Evolutionary conservation across 37 sponge, comb jelly and placozoan genomes (phyloP).

Genomic region (Diacarnus erythraeanus): DNA sequence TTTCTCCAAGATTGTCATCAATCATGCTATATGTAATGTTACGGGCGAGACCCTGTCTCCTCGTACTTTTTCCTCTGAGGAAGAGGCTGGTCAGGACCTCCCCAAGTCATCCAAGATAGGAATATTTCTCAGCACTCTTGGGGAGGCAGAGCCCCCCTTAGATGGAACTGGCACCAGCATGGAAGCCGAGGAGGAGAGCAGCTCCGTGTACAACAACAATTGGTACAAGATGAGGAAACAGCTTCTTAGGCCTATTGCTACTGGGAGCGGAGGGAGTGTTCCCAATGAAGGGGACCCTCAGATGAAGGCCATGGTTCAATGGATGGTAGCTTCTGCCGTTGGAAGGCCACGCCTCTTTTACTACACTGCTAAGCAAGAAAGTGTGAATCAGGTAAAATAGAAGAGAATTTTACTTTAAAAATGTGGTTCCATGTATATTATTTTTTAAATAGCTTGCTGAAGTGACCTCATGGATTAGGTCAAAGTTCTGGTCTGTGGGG

Average conservation of each 20-base stretch:
- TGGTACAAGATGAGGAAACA: conserved; percentile 10
- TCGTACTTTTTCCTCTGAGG: background rate
- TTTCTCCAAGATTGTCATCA: conserved; percentile 47
- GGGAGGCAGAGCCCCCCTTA: conserved; percentile 16
- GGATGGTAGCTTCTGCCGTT: conserved; percentile 68
- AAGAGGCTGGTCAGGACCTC: background rate
- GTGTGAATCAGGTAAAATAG: conserved; percentile 48
- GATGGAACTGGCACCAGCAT: background rate
- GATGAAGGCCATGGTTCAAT: conserved; percentile 80
- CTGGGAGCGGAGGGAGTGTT: conserved; percentile 89
- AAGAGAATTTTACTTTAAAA: background rate
- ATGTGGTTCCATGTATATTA: no score
- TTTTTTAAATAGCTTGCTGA: conserved; percentile 13
- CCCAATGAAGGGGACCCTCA: conserved; percentile 48
- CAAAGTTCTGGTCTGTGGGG: conserved; percentile 19
- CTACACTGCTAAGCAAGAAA: conserved; percentile 36
- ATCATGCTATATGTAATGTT: conserved; percentile 36
- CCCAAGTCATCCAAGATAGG: conserved; percentile 20
- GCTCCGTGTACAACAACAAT: no score
- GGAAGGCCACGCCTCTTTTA: conserved; percentile 79
- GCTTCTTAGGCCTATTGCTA: conserved; percentile 75
- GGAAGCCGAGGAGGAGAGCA: no score
- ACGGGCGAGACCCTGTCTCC: conserved; percentile 7
- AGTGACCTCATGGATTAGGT: background rate
- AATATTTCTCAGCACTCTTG: conserved; percentile 35